phyloP scores from a whole-genome alignment of 2,797 vertebrate genomes.

The Glossophaga mutica region DNA sequence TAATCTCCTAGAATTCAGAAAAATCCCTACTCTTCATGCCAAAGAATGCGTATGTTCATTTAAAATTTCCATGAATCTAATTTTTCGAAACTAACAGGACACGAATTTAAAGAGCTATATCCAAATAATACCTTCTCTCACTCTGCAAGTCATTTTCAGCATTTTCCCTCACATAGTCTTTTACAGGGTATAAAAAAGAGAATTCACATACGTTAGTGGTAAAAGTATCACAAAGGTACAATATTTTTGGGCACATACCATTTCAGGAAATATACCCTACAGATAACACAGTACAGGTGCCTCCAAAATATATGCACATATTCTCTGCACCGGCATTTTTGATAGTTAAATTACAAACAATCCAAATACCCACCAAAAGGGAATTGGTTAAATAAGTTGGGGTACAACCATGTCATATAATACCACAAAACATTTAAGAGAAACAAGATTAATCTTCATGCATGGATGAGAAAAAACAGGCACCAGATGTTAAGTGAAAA shows the following conservation, averaged over 20 bases:
- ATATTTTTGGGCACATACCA: neutral
- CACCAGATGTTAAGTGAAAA: neutral
- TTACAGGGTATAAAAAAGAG: neutral
- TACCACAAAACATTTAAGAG: neutral
- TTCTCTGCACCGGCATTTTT: neutral
- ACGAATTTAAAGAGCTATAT: slow-evolving; percentile 20
- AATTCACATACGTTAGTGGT: neutral
- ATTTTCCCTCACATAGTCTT: neutral
- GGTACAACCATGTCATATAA: neutral
- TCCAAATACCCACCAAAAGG: neutral
- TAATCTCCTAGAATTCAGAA: neutral
- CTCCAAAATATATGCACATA: neutral
- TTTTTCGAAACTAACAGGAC: neutral
- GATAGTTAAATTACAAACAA: neutral
- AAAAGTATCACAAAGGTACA: neutral
- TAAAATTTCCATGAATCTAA: neutral
- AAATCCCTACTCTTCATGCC: neutral
- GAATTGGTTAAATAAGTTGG: neutral
- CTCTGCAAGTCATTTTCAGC: neutral
- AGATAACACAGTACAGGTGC: neutral
- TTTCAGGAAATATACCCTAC: neutral
- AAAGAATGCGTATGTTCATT: neutral
- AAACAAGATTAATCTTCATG: neutral
- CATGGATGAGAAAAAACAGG: neutral
- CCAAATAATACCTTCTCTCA: neutral